Conservation (phyloP, 2,888 invertebrate genomes). For the Ormyrus rosae region DNA sequence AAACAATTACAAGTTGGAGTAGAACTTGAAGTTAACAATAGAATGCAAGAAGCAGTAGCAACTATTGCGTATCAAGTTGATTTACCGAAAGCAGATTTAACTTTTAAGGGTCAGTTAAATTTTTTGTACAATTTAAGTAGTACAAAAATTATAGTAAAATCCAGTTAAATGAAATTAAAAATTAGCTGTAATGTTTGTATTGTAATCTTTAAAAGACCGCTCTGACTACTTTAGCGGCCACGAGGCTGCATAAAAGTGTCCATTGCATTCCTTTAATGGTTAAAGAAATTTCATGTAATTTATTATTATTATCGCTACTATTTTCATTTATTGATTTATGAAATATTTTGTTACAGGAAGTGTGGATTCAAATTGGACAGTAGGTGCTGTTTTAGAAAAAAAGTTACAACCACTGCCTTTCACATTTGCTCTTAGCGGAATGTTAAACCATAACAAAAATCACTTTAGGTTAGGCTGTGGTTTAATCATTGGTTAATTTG, state of each 20-base stretch:
- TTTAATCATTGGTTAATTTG: conserved; percentile 90
- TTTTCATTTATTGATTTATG: too few species aligned
- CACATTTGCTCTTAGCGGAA: conserved; percentile 93
- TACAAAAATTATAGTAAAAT: not conserved
- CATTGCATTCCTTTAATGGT: too few species aligned
- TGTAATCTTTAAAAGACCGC: too few species aligned
- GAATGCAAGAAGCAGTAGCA: conserved; percentile 93
- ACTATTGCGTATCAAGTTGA: conserved; percentile 96
- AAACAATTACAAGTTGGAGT: conserved; percentile 95
- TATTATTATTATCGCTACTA: not conserved
- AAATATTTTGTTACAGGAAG: conserved; percentile 82
- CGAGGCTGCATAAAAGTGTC: too few species aligned
- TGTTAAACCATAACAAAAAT: conserved; percentile 94
- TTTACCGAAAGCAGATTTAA: conserved; percentile 94
- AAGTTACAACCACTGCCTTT: conserved; percentile 95
- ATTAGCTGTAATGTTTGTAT: too few species aligned
- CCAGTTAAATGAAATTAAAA: not conserved
- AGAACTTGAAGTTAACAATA: conserved; percentile 94
- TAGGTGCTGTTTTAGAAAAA: conserved; percentile 96
- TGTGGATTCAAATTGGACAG: conserved; percentile 94
- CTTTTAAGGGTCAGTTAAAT: conserved; percentile 87
- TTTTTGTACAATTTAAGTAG: not conserved
- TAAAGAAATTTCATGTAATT: conserved; percentile 14
- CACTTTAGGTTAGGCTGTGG: conserved; percentile 96
- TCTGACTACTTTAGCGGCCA: too few species aligned